Evolutionary conservation across 2,797 vertebrate species (phyloP), one percentile per base, ranked within the genome.

Genomic region (Pangasius djambal): DNA sequence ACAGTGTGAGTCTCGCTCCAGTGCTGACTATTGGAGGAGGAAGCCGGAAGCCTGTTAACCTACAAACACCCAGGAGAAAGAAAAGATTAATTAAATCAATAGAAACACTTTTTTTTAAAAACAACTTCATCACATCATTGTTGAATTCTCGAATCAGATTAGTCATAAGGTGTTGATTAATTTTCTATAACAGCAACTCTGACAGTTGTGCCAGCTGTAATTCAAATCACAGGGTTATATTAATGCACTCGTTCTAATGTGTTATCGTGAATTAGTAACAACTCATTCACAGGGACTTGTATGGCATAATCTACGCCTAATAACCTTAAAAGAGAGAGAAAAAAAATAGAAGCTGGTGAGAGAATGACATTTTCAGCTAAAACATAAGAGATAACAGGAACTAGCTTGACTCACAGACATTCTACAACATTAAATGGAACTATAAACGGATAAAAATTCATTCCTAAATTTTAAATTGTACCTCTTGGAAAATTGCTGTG

Each of bases 21-120:
- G 96, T 96, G 20, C 98, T 99, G 94, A 99, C 98, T 1, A 99
- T 96, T 88, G 99, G 98, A 79, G 98, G 96, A 37, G 99, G 99
- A 93, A 99, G 96, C 95, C 98, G 98, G 96, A 99, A 99, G 87
- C 99, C 99, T 0, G 99, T 99, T 95, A 99, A 96, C 96, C 98
- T 99, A 95, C 44, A 94, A 95, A 95, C 83, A 88, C 2, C 9
- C 4, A 50, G 52, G 13, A 65, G 82, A 78, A 83, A 72, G 87
- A 86, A 89, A 88, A 25, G 22, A 15, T 57, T 34, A 4, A 34
- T 12, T 6, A 28, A 82, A 87, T 92, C 87, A 92, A 85, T 79
- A 67, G 72, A 48, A 74, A 87, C 85, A 89, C 67, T 55, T 22
- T 77, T 57, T 31, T 77, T 6, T 59, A 7, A 28, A 83, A 48